A percentile compares a stretch with the other conserved stretches of the same genome.
These are phyloP conservation scores for Dichetophora obliterata DNA, from an alignment of 2,888 invertebrate genomes.

Conservation along the genomic window DNA sequence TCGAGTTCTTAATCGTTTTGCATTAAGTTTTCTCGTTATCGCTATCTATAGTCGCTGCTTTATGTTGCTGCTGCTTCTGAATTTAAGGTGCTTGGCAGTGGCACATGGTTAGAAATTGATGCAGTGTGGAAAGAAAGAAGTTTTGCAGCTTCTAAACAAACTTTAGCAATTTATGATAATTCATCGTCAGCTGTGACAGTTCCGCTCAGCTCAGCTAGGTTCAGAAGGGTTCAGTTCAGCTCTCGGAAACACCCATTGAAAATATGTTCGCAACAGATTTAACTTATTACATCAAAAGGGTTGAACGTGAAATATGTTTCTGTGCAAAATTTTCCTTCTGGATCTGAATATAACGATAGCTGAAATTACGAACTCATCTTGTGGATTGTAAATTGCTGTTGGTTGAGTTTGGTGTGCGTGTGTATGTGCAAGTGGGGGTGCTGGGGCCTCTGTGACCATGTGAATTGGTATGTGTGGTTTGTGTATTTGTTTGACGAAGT, in stretches of 20 bases:
- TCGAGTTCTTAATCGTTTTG: background rate
- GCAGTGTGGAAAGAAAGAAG: slow-evolving; percentile 45
- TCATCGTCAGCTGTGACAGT: slow-evolving; percentile 66
- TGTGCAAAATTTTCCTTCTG: slow-evolving; percentile 33
- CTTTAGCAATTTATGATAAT: slow-evolving; percentile 66
- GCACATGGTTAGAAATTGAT: background rate
- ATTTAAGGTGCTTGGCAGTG: background rate
- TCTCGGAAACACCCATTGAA: slow-evolving; percentile 44
- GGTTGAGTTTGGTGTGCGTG: background rate
- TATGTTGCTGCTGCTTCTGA: slow-evolving; percentile 10
- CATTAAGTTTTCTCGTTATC: background rate
- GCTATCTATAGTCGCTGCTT: background rate
- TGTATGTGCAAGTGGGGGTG: background rate
- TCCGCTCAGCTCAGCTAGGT: slow-evolving; percentile 53
- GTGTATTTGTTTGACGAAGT: slow-evolving; percentile 32
- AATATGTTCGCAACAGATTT: slow-evolving; percentile 61
- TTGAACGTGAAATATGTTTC: slow-evolving; percentile 51
- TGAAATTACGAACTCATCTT: slow-evolving; percentile 40
- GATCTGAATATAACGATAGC: slow-evolving; percentile 27
- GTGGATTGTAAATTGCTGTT: slow-evolving; percentile 42
- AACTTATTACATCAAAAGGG: slow-evolving; percentile 64
- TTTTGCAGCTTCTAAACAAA: slow-evolving; percentile 60
- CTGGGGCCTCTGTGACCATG: background rate
- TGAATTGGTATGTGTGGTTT: slow-evolving; percentile 15
- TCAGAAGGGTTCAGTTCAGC: slow-evolving; percentile 24